Base-by-base conservation (phyloP, 2,888 invertebrate species). In the Gryllus longicercus region DNA sequence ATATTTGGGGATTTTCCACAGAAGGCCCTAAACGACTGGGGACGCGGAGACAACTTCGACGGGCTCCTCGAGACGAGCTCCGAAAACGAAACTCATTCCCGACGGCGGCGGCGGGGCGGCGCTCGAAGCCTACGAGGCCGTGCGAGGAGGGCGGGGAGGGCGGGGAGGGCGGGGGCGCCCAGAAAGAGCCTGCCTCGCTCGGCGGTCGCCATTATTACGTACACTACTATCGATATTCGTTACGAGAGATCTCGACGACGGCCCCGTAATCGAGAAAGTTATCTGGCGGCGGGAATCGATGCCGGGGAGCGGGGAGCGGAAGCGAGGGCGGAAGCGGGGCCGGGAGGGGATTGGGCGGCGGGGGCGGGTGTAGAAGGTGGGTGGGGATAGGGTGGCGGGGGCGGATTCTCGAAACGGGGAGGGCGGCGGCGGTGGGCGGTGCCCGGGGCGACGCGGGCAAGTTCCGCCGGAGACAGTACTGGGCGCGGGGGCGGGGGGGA, bases 211-310 rank as follows among this genome's bases (percentile, higher is more conserved):
- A 63, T 63, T 63, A 63, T 63, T 63, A 63, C 63, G 14, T n/a
- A 63, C 63, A 63, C 63, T 63, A 18, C 63, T 63, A 63, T 63
- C 63, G 63, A 63, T 63, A 63, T 63, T 63, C 63, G 63, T 63
- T 63, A 63, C 63, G 63, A 63, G 63, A 63, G n/a, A n/a, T 63
- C 63, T 63, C 63, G n/a, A 63, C 63, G 63, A 63, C 63, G 16
- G 63, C 16, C n/a, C n/a, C 63, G 63, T 63, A 63, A 63, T 63
- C 63, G 63, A 63, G 63, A 63, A 63, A 63, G 63, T 63, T 63
- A 63, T 63, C 63, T 63, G 63, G 63, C 63, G 63, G 14, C 63
- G n/a, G n/a, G 63, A n/a, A 63, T 63, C 63, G 63, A 63, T 63
- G n/a, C 38, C 38, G 38, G 38, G 12, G 63, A 63, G 63, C 63